Percentiles rank a stretch among this genome's conserved stretches.
phyloP scores from a whole-genome alignment of 2,113 vertebrate genomes.

The Glaucomys volans region DNA sequence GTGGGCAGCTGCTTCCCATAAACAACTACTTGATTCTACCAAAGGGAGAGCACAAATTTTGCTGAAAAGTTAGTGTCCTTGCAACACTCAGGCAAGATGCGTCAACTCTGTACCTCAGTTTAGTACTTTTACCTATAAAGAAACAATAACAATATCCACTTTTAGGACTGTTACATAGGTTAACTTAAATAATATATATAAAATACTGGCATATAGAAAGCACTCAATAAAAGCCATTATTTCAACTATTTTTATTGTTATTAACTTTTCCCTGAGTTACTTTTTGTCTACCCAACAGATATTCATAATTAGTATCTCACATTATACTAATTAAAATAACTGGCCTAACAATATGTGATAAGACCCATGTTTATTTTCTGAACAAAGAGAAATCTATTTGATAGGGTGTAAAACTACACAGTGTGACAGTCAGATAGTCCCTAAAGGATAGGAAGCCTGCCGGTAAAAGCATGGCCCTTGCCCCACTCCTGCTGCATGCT shows the following conservation, averaged over 20 bases:
- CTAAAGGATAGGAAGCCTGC: not conserved
- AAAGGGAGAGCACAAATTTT: not conserved
- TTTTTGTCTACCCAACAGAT: slow-evolving; percentile 29
- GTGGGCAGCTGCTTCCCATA: not conserved
- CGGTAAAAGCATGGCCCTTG: not conserved
- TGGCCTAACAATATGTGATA: slow-evolving; percentile 43
- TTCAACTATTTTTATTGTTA: slow-evolving; percentile 23
- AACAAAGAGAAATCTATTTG: slow-evolving; percentile 61
- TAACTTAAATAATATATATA: slow-evolving; percentile 8
- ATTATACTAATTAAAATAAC: slow-evolving; percentile 66
- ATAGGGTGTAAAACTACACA: slow-evolving; percentile 21
- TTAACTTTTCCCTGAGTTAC: slow-evolving; percentile 25
- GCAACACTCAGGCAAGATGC: not conserved
- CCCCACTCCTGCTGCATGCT: not conserved
- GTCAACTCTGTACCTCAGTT: slow-evolving; percentile 13
- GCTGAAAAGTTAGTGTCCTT: not conserved
- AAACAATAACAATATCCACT: not conserved
- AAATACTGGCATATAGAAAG: slow-evolving; percentile 4
- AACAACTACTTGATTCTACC: not conserved
- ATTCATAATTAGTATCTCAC: slow-evolving; percentile 40
- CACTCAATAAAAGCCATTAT: not conserved
- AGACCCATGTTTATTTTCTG: slow-evolving; percentile 53
- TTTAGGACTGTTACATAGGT: not conserved
- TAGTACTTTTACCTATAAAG: not conserved
- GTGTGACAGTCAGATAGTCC: slow-evolving; percentile 24